Evolutionary conservation across 2,888 invertebrate species (phyloP).

Genomic region (Agrotis puta): DNA sequence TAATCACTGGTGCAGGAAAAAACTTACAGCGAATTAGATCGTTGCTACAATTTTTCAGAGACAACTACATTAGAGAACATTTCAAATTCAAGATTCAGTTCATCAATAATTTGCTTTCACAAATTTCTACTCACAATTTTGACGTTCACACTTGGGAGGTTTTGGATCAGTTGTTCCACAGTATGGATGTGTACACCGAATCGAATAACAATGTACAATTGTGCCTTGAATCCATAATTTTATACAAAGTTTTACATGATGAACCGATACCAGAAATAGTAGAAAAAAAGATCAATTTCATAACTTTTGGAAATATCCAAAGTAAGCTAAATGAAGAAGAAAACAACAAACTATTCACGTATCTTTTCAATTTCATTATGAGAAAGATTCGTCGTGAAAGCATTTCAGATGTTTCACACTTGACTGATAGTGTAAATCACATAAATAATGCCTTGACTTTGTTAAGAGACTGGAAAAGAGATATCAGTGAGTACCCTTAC

Average conservation of each 20-base stretch:
- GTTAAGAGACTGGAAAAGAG: conserved; percentile 78
- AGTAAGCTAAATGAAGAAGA: conserved; percentile 71
- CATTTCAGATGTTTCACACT: conserved; percentile 56
- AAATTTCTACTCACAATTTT: conserved; percentile 69
- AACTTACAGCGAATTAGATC: conserved; percentile 71
- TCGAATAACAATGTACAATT: conserved; percentile 71
- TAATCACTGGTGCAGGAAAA: conserved; percentile 72
- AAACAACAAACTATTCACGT: conserved; percentile 75
- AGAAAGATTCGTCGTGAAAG: conserved; percentile 69
- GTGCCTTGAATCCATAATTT: conserved; percentile 75
- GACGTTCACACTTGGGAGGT: conserved; percentile 76
- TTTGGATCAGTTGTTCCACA: conserved; percentile 79
- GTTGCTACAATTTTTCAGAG: conserved; percentile 75
- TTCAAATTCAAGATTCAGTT: conserved; percentile 80
- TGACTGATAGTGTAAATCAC: conserved; percentile 49
- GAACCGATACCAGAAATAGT: conserved; percentile 76
- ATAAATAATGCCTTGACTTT: conserved; percentile 68
- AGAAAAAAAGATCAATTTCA: conserved; percentile 76
- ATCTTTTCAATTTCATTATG: conserved; percentile 68
- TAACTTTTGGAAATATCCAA: conserved; percentile 67
- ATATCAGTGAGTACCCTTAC: conserved; percentile 69
- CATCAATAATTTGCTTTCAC: conserved; percentile 72
- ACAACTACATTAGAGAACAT: conserved; percentile 82
- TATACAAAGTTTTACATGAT: conserved; percentile 75
- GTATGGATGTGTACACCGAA: conserved; percentile 82